These are phyloP conservation scores for Pseudoatta argentina DNA, from an alignment of 1,140 invertebrate species.

Conservation along the genomic window DNA sequence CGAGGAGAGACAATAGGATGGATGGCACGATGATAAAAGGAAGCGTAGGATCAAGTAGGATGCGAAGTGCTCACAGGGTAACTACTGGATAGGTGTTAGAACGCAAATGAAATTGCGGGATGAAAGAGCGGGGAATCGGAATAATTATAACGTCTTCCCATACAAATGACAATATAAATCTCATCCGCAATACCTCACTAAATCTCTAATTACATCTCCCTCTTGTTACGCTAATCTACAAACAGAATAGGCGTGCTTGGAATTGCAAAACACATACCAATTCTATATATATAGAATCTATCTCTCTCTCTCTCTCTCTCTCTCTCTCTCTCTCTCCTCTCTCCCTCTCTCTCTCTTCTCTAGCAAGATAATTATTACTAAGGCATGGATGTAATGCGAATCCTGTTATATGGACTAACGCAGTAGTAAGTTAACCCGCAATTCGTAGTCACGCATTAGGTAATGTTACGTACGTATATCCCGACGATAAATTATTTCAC, in stretches of 20 bases:
- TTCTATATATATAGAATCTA: background rate
- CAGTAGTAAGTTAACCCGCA: slow-evolving; percentile 15
- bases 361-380: slow-evolving; percentile 39
- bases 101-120: slow-evolving; percentile 37
- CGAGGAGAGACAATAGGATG: slow-evolving; percentile 50
- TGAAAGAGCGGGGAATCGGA: background rate
- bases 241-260: background rate
- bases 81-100: background rate
- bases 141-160: background rate
- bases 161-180: background rate
- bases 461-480: slow-evolving; percentile 50
- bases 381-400: slow-evolving; percentile 17
- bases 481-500: slow-evolving; percentile 50
- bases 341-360: background rate
- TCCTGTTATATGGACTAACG: slow-evolving; percentile 23
- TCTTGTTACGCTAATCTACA: slow-evolving; percentile 25
- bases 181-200: background rate
- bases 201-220: slow-evolving; percentile 12
- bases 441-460: slow-evolving; percentile 42
- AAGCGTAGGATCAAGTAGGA: slow-evolving; percentile 49
- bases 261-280: background rate
- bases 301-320: background rate
- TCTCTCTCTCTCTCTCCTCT: background rate
- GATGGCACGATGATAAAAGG: slow-evolving; percentile 34
- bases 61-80: slow-evolving; percentile 24